These are phyloP conservation scores for Dissostichus mawsoni DNA, from an alignment of 2,113 vertebrate genomes.

Conservation along the genomic window DNA sequence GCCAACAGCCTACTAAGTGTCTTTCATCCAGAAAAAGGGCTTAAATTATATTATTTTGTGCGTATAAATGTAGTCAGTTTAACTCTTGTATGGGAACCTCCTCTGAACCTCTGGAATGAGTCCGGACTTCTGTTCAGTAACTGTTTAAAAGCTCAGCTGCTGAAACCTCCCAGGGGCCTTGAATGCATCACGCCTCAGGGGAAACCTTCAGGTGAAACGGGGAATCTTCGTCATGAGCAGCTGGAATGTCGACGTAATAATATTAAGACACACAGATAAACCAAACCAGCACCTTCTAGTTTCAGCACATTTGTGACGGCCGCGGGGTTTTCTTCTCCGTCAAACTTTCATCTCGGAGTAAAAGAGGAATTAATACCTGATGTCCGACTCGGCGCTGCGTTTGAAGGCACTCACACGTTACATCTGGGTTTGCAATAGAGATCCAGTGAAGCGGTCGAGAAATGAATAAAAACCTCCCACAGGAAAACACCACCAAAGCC, in stretches of 20 bases:
- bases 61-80: too few relatives aligned
- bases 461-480: slow-evolving; percentile 36
- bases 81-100: too few relatives aligned
- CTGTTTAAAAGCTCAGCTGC: background rate
- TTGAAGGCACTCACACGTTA: slow-evolving; percentile 57
- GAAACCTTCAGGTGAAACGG: background rate
- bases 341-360: background rate
- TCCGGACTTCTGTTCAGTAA: background rate
- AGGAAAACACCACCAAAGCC: slow-evolving; percentile 22
- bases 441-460: slow-evolving; percentile 30
- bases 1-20: too few relatives aligned
- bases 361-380: slow-evolving; percentile 33
- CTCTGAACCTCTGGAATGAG: background rate
- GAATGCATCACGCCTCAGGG: slow-evolving; percentile 46
- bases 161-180: slow-evolving; percentile 4
- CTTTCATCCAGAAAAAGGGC: too few relatives aligned
- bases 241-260: slow-evolving; percentile 54
- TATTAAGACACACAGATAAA: slow-evolving; percentile 42
- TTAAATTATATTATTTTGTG: too few relatives aligned
- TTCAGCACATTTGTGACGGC: background rate
- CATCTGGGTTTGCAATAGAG: slow-evolving; percentile 2
- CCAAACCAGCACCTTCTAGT: slow-evolving; percentile 30
- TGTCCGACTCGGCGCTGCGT: slow-evolving; percentile 30
- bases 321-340: background rate
- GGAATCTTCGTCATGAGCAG: background rate